phyloP scores from a whole-genome alignment of 2,113 vertebrate genomes.

The Oreochromis tanganicae region DNA sequence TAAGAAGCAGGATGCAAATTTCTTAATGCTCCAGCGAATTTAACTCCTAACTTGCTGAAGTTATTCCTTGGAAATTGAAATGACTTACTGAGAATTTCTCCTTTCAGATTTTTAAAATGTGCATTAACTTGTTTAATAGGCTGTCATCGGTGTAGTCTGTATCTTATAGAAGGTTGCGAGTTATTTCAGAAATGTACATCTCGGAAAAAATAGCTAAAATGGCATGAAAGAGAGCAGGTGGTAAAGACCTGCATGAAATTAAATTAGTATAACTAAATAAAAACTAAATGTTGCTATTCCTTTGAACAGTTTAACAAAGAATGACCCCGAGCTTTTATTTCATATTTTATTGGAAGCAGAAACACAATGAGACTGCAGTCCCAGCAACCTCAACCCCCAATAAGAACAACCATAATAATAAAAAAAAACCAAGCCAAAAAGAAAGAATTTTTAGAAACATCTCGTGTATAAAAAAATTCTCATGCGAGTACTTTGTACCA shows the following conservation, averaged over 20 bases:
- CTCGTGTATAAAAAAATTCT: slow-evolving; percentile 75
- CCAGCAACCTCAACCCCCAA: slow-evolving; percentile 55
- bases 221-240: background rate
- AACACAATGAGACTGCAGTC: slow-evolving; percentile 66
- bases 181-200: background rate
- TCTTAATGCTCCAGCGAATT: background rate
- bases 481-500: slow-evolving; percentile 80
- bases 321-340: background rate
- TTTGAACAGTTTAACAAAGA: background rate
- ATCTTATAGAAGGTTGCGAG: background rate
- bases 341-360: slow-evolving; percentile 77
- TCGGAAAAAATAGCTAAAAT: background rate
- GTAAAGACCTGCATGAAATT: background rate
- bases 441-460: slow-evolving; percentile 73
- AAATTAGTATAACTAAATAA: background rate
- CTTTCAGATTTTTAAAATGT: background rate
- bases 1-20: slow-evolving; percentile 7
- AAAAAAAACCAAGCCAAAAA: slow-evolving; percentile 36
- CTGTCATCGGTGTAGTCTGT: background rate
- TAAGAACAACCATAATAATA: slow-evolving; percentile 70
- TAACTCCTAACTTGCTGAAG: background rate
- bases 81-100: background rate
- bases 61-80: background rate
- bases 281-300: background rate
- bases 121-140: background rate